These are phyloP conservation scores for Coelopa pilipes DNA, from an alignment of 2,888 invertebrate genomes.

Conservation along the genomic window DNA sequence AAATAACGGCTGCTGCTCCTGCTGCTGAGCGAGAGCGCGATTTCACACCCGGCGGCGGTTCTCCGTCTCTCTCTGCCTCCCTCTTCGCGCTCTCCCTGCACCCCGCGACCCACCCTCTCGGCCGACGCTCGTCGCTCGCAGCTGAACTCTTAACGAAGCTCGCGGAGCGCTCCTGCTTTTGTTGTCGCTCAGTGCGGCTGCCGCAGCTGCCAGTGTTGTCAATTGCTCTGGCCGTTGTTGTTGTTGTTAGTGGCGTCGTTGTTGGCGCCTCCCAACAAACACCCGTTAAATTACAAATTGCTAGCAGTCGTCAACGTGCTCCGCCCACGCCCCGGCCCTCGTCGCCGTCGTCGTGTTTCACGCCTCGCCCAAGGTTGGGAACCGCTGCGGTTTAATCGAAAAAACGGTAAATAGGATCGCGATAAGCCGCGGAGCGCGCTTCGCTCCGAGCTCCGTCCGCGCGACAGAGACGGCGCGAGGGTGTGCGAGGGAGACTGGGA, in stretches of 20 bases:
- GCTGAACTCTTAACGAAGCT: slow-evolving; percentile 12
- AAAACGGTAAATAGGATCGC: slow-evolving; percentile 19
- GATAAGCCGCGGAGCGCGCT: slow-evolving; percentile 15
- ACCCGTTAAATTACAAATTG: slow-evolving; percentile 27
- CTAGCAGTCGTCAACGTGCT: slow-evolving; percentile 25
- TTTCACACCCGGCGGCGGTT: slow-evolving; percentile 10
- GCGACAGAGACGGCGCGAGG: neutral
- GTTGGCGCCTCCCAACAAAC: slow-evolving; percentile 18
- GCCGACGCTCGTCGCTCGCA: neutral
- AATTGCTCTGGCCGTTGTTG: neutral
- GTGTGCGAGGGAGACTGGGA: neutral
- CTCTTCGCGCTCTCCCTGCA: neutral
- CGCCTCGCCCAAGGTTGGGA: slow-evolving; percentile 17
- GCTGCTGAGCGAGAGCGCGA: neutral
- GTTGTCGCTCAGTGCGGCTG: neutral
- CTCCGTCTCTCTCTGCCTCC: neutral
- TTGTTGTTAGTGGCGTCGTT: slow-evolving; percentile 7
- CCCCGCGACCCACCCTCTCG: neutral
- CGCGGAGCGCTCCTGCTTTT: neutral
- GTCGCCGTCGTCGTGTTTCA: neutral
- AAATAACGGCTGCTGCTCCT: slow-evolving; percentile 7
- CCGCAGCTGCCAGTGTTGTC: neutral
- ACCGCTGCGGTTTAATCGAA: slow-evolving; percentile 17
- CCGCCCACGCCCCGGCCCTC: neutral
- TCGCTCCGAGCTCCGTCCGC: neutral